Evolutionary conservation across 2,888 invertebrate species (phyloP).

Genomic region (Ormyrus pomaceus): DNA sequence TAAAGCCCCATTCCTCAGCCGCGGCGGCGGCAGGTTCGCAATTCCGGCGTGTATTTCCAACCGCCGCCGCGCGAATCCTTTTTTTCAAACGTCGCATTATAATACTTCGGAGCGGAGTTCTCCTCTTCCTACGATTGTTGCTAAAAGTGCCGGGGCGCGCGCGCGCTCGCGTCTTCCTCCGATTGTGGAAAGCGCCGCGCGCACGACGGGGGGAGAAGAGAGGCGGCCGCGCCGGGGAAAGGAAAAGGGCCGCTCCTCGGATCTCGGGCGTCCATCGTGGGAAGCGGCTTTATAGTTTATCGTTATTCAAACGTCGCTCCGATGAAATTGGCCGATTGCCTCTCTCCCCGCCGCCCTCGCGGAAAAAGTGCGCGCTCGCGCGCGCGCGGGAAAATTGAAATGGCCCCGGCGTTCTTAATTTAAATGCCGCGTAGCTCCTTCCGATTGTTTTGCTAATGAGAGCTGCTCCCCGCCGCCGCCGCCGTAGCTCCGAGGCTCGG

Average conservation of each 20-base stretch:
- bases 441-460: slow-evolving; percentile 58
- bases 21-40: background rate
- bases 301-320: slow-evolving; percentile 50
- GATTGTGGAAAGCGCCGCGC: slow-evolving; percentile 44
- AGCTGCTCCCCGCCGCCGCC: background rate
- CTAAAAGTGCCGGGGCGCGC: background rate
- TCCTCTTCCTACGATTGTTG: slow-evolving; percentile 31
- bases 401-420: background rate
- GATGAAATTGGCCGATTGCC: slow-evolving; percentile 38
- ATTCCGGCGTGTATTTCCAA: no score
- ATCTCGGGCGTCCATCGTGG: slow-evolving; percentile 32
- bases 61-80: no score
- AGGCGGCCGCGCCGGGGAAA: background rate
- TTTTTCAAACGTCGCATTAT: no score
- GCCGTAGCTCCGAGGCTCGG: slow-evolving; percentile 15
- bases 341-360: background rate
- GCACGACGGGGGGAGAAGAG: background rate
- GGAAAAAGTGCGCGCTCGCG: background rate
- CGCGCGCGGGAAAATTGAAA: slow-evolving; percentile 50
- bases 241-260: background rate
- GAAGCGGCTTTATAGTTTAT: slow-evolving; percentile 42
- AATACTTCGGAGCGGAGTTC: background rate
- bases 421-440: slow-evolving; percentile 7
- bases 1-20: no score
- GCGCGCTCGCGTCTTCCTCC: slow-evolving; percentile 16